These are phyloP conservation scores for Sebastes hubbsi DNA, from an alignment of 2,797 vertebrate genomes.

Conservation along the genomic window DNA sequence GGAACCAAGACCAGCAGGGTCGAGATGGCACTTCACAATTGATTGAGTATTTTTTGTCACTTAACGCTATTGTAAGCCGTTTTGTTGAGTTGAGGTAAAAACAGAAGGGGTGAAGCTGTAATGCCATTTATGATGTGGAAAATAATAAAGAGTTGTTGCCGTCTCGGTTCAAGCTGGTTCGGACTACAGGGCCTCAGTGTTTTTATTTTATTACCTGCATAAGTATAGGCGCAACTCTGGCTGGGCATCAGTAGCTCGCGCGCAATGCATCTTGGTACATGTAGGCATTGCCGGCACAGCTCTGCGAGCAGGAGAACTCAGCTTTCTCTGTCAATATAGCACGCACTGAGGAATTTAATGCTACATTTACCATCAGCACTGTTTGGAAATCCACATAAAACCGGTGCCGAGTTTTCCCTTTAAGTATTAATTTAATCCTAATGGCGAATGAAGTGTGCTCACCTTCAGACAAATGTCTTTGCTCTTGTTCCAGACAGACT, in stretches of 20 bases:
- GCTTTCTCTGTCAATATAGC: background rate
- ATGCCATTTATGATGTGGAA: too few relatives aligned
- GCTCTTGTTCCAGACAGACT: conserved; percentile 93
- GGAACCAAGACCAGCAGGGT: too few relatives aligned
- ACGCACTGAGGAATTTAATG: background rate
- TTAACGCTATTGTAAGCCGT: too few relatives aligned
- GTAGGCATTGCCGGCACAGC: background rate
- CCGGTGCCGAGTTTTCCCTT: background rate
- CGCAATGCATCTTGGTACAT: background rate
- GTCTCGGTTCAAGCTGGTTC: too few relatives aligned
- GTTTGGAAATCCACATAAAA: background rate
- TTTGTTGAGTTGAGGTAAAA: too few relatives aligned
- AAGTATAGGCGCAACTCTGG: too few relatives aligned
- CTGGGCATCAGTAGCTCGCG: background rate
- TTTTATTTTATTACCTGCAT: too few relatives aligned
- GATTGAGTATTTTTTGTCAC: too few relatives aligned
- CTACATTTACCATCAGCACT: background rate
- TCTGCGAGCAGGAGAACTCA: too few relatives aligned
- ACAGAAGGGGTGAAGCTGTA: too few relatives aligned
- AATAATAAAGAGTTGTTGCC: background rate
- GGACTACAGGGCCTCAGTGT: too few relatives aligned
- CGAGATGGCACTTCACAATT: too few relatives aligned
- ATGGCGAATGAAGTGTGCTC: background rate
- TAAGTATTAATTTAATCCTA: conserved; percentile 15
- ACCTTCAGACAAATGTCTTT: conserved; percentile 93